Evolutionary conservation across 2,797 vertebrate species (phyloP).

Genomic region (Syngnathus rostellatus): DNA sequence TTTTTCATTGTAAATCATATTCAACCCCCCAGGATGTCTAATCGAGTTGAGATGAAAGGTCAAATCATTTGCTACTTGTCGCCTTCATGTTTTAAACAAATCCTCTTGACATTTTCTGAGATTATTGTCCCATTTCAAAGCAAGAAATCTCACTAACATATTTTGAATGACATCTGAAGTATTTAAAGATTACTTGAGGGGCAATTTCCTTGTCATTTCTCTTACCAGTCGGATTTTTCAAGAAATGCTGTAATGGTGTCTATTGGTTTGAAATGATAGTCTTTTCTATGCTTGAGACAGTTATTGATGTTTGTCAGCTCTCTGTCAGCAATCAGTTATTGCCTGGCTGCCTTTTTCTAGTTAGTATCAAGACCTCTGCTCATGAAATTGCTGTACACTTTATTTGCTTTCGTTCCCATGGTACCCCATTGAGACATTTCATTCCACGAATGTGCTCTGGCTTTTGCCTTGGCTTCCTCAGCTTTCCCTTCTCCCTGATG

Average conservation of each 20-base stretch:
- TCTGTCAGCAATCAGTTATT: not conserved
- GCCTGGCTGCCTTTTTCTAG: not conserved
- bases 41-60: not conserved
- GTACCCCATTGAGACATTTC: not conserved
- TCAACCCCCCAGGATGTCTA: not conserved
- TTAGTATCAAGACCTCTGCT: constrained; percentile 13
- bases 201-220: not conserved
- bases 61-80: not conserved
- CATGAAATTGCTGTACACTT: constrained; percentile 15
- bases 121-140: not conserved
- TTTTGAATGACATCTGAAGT: not conserved
- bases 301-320: not conserved
- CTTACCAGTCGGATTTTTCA: not conserved
- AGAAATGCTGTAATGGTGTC: not conserved
- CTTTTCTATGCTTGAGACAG: not conserved
- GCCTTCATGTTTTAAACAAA: not conserved
- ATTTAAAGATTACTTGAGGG: not conserved
- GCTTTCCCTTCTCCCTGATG: constrained; percentile 1
- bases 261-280: not conserved
- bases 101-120: not conserved
- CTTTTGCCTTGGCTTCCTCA: not conserved
- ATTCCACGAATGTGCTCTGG: constrained; percentile 1
- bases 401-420: not conserved
- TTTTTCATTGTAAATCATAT: not conserved
- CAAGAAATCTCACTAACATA: not conserved